phyloP scores from a whole-genome alignment of 2,797 vertebrate species.

The Carcharodon carcharias region DNA sequence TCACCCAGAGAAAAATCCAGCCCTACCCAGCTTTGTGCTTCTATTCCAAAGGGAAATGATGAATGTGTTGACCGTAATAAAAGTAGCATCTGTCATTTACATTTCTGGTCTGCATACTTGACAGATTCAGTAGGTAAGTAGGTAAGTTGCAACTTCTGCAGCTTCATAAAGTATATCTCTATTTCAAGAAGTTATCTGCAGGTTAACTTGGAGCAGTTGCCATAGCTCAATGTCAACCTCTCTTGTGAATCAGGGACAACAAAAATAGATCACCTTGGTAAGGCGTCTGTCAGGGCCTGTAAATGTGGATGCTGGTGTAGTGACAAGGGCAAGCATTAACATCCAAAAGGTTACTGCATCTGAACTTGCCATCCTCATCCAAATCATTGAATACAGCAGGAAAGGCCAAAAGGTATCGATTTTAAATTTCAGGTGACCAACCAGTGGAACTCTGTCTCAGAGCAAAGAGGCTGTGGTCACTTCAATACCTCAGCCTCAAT shows the following conservation, averaged over 20 bases:
- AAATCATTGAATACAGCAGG: background rate
- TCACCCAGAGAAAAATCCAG: background rate
- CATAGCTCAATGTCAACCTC: background rate
- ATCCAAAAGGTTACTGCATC: background rate
- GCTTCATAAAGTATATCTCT: background rate
- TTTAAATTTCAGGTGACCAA: background rate
- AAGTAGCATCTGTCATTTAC: background rate
- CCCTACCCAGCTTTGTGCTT: background rate
- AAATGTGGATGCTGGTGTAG: background rate
- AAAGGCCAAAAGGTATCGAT: background rate
- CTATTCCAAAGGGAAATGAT: background rate
- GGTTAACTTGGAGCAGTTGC: background rate
- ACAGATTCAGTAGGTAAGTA: background rate
- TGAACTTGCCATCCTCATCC: background rate
- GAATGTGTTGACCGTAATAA: background rate
- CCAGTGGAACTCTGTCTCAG: background rate
- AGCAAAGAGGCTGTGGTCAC: background rate
- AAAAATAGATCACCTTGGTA: background rate
- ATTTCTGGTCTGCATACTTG: background rate
- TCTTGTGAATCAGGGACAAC: background rate
- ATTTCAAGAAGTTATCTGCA: background rate
- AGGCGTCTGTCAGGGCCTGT: no score
- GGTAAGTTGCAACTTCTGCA: background rate
- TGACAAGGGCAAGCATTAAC: background rate
- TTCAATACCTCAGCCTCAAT: background rate